phyloP scores from a whole-genome alignment of 2,797 vertebrate genomes.

The Orientallactaga sibirica region DNA sequence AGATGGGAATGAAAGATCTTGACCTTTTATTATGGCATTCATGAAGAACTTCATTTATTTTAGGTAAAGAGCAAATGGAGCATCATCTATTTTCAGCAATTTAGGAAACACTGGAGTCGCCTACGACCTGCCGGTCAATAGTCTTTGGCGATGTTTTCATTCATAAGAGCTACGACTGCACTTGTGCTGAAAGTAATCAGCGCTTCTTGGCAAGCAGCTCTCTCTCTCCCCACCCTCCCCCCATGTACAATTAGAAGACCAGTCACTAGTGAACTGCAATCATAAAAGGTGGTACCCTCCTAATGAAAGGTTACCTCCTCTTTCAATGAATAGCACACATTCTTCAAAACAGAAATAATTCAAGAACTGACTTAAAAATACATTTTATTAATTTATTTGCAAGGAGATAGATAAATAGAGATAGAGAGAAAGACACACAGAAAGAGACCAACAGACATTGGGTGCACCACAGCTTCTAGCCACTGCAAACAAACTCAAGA shows the following conservation, averaged over 20 bases:
- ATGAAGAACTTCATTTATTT: slow-evolving; percentile 67
- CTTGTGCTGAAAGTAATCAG: slow-evolving; percentile 40
- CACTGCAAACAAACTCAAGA: too few species aligned
- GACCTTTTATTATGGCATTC: slow-evolving; percentile 65
- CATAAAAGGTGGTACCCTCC: neutral
- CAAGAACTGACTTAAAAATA: slow-evolving; percentile 5
- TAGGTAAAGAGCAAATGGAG: slow-evolving; percentile 66
- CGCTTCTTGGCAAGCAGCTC: slow-evolving; percentile 30
- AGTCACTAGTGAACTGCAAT: neutral
- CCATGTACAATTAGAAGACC: neutral
- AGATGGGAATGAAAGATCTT: slow-evolving; percentile 62
- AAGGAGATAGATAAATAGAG: too few species aligned
- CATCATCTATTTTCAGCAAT: slow-evolving; percentile 55
- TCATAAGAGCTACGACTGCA: slow-evolving; percentile 35
- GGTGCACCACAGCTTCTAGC: too few species aligned
- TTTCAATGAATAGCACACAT: neutral
- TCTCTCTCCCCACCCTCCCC: neutral
- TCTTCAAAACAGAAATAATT: slow-evolving; percentile 51
- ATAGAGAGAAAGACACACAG: too few species aligned
- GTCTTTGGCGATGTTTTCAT: slow-evolving; percentile 25
- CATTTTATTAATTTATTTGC: too few species aligned
- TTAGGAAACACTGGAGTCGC: slow-evolving; percentile 29
- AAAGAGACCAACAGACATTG: too few species aligned
- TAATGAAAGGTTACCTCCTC: neutral
- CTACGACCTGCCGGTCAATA: slow-evolving; percentile 52